A percentile compares a stretch with the other conserved stretches of the same genome.
phyloP scores from a whole-genome alignment of 2,113 vertebrate genomes.

The Misgurnus anguillicaudatus region DNA sequence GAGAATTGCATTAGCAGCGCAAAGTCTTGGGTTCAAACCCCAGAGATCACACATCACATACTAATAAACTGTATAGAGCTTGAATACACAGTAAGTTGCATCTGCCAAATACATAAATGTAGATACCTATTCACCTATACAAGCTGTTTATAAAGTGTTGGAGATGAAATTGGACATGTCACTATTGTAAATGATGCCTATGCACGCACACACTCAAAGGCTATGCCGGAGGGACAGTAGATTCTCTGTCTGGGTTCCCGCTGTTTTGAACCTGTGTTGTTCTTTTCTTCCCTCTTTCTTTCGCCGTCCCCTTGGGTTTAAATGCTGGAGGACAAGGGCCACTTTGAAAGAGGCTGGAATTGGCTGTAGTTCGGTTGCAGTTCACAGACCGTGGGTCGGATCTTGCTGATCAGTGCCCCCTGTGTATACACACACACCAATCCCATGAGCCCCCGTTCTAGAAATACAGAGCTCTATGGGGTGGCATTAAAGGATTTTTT shows the following conservation, averaged over 20 bases:
- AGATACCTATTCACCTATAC: too few species aligned
- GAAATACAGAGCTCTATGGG: constrained; percentile 57
- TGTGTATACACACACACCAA: constrained; percentile 44
- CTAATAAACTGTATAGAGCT: too few species aligned
- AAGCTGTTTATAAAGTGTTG: not conserved
- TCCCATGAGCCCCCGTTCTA: constrained; percentile 50
- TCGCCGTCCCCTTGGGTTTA: constrained; percentile 60
- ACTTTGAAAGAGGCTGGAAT: constrained; percentile 70
- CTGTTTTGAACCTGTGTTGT: constrained; percentile 52
- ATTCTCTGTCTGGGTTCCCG: constrained; percentile 64
- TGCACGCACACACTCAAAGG: constrained; percentile 50
- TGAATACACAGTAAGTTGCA: too few species aligned
- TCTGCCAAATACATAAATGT: too few species aligned
- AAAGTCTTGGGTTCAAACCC: too few species aligned
- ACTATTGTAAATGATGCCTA: not conserved
- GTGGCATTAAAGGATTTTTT: constrained; percentile 40
- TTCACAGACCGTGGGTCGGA: constrained; percentile 62
- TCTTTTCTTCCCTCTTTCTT: constrained; percentile 49
- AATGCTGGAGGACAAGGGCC: constrained; percentile 69
- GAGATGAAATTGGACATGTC: not conserved
- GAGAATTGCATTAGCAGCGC: too few species aligned
- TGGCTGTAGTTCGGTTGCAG: constrained; percentile 67
- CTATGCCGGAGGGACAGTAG: constrained; percentile 69
- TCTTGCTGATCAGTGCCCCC: constrained; percentile 59
- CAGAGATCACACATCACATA: too few species aligned